phyloP scores from a whole-genome alignment of 2,797 vertebrate species.

The Fistularia tabacaria region DNA sequence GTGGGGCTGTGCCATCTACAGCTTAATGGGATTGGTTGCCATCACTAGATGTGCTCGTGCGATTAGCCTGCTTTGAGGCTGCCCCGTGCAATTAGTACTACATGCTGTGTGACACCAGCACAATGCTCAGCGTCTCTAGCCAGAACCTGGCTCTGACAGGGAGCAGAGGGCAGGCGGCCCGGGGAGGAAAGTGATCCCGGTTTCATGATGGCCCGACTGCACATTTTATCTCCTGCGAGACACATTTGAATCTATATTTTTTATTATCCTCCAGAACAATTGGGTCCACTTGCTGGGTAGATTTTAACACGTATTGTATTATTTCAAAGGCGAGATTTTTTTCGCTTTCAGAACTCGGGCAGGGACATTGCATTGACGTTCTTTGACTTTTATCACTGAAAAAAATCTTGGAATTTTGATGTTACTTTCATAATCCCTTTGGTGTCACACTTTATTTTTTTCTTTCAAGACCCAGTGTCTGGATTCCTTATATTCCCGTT shows the following conservation, averaged over 20 bases:
- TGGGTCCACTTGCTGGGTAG: too few species aligned
- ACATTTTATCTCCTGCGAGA: too few species aligned
- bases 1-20: slow-evolving; percentile 50
- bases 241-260: too few species aligned
- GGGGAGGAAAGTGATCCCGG: slow-evolving; percentile 3
- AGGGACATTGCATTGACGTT: too few species aligned
- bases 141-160: slow-evolving; percentile 11
- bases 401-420: too few species aligned
- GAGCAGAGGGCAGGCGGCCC: slow-evolving; percentile 3
- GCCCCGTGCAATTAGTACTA: slow-evolving; percentile 58
- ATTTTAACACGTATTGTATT: too few species aligned
- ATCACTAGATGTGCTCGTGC: slow-evolving; percentile 59
- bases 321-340: too few species aligned
- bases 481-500: slow-evolving; percentile 37
- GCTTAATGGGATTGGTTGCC: slow-evolving; percentile 76
- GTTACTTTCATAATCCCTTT: not conserved
- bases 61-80: slow-evolving; percentile 72
- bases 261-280: too few species aligned
- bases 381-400: not conserved
- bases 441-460: slow-evolving; percentile 21
- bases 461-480: slow-evolving; percentile 9
- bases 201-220: too few species aligned
- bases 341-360: too few species aligned
- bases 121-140: slow-evolving; percentile 18
- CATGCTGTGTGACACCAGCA: slow-evolving; percentile 46